Base-by-base conservation (phyloP, 2,888 invertebrate species). In the Lasioglossum oenotherae region DNA sequence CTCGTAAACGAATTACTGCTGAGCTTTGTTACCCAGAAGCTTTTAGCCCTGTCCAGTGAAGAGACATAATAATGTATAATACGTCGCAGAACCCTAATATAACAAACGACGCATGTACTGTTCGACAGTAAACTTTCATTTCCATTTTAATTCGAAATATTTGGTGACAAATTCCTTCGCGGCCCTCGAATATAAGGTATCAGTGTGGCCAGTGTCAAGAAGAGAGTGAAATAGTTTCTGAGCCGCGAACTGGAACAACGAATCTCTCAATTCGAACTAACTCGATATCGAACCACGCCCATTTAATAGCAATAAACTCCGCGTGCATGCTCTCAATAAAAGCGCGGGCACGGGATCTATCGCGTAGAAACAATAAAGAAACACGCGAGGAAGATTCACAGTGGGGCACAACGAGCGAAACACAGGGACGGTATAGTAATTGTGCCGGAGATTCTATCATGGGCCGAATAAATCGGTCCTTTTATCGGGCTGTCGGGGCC, bases 401-500 rank as follows among this genome's bases (percentile, higher is more conserved):
- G 31, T 31, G 19, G 3, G 35, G n/a, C 4, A 57, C 57, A n/a
- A 57, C 57, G 57, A 57, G 69, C 69, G 78, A 31, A 31, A 53
- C 57, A 44, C 44, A 49, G 44, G 23, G 67, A 82, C 49, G 57
- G 73, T 57, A 38, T 23, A 31, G 76, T 67, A 85, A 85, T 85
- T 80, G 79, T 79, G 38, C 83, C 6, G 75, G 75, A 77, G 78
- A 84, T 75, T 76, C 81, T 73, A 84, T 83, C 73, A 46, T 53
- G 75, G 78, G 79, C 78, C 81, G 78, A 80, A 83, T 83, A 77
- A 86, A 83, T 83, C 83, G 87, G 86, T 79, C 78, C 79, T 81
- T 85, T 80, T 74, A 81, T 79, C 71, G 76, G 57, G 64, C 82
- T 41, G 82, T 60, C n/a, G 78, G 74, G n/a, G 71, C 69, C 76